Percentiles rank a stretch among this genome's conserved stretches.
phyloP scores from a whole-genome alignment of 1,140 invertebrate species.

The Drosophila mojavensis region DNA sequence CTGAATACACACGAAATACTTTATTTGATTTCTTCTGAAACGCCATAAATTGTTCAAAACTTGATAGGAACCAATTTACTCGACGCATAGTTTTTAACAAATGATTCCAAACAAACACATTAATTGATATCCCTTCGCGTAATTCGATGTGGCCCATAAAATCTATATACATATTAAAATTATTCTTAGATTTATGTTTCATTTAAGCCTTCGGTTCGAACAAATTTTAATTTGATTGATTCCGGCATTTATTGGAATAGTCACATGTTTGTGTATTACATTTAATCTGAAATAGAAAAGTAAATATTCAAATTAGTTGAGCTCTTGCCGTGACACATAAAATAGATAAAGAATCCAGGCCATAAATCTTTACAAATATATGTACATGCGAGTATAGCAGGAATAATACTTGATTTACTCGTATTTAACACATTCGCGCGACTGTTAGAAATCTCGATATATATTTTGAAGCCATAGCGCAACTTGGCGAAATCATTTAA shows the following conservation, averaged over 20 bases:
- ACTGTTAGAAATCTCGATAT: constrained; percentile 15
- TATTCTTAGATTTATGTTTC: background rate
- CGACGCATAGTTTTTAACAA: constrained; percentile 70
- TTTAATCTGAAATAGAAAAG: background rate
- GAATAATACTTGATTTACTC: constrained; percentile 25
- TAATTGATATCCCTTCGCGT: constrained; percentile 31
- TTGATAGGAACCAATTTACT: constrained; percentile 82
- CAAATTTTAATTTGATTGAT: background rate
- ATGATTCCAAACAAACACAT: constrained; percentile 49
- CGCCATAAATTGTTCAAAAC: constrained; percentile 71
- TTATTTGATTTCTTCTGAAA: constrained; percentile 48
- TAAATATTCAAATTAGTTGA: constrained; percentile 16
- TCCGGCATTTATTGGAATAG: too few species aligned
- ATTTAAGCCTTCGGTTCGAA: background rate
- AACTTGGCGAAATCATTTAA: constrained; percentile 12
- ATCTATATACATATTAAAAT: background rate
- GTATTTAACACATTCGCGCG: constrained; percentile 22
- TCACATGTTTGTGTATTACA: background rate
- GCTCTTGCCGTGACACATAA: constrained; percentile 20
- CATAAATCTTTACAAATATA: constrained; percentile 40
- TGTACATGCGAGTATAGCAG: constrained; percentile 41
- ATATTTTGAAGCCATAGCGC: constrained; percentile 32
- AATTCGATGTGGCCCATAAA: background rate
- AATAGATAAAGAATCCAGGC: constrained; percentile 30
- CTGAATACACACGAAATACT: constrained; percentile 46